These are phyloP conservation scores for Malurus cyaneus DNA, from an alignment of 2,113 vertebrate genomes.

Conservation along the genomic window DNA sequence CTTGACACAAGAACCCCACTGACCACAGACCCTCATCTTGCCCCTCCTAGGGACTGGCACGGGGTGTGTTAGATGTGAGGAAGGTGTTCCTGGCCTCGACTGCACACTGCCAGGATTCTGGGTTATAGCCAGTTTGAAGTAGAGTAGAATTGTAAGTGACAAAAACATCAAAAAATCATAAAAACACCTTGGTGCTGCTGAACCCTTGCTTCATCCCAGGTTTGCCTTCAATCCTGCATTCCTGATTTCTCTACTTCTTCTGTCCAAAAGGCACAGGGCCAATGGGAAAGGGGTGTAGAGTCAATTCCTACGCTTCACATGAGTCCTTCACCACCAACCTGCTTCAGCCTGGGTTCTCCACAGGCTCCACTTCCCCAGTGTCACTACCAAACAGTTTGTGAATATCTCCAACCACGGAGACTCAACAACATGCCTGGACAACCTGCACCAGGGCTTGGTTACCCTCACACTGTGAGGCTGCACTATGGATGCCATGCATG, in stretches of 20 bases:
- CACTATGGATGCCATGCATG: neutral
- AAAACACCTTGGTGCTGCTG: neutral
- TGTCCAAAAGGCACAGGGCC: neutral
- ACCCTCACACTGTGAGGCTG: neutral
- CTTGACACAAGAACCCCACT: neutral
- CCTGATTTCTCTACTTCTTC: neutral
- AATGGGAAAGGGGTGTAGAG: neutral
- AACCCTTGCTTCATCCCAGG: accelerated
- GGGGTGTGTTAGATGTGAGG: neutral
- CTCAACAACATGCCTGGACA: neutral
- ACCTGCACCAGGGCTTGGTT: neutral
- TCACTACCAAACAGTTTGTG: neutral
- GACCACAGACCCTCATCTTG: neutral
- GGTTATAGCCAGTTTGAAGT: neutral
- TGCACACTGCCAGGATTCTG: neutral
- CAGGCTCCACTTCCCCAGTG: neutral
- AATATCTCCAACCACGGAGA: neutral
- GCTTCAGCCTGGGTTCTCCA: neutral
- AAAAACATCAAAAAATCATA: neutral
- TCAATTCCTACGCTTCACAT: neutral
- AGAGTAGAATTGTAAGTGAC: neutral
- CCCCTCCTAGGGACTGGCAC: neutral
- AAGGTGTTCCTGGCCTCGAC: neutral
- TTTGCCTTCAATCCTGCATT: neutral
- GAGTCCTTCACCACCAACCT: neutral